Conservation (phyloP, 2,888 invertebrate genomes). For the Slavum lentiscoides region DNA sequence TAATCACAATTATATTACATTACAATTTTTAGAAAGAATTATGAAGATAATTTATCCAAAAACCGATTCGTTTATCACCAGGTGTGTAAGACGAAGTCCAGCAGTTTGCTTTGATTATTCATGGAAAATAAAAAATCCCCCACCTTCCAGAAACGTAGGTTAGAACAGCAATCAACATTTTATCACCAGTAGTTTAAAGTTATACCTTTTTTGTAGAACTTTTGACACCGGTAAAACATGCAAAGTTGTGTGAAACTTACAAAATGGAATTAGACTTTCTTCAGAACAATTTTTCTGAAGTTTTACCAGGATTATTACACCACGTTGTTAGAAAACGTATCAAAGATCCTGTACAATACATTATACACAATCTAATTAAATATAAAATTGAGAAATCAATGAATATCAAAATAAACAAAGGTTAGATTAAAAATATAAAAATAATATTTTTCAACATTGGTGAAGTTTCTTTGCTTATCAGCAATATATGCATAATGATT, state of each 20-base stretch:
- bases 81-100: neutral
- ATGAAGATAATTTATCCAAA: too few species aligned
- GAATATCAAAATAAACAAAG: neutral
- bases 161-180: neutral
- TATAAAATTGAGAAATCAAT: neutral
- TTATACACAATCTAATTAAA: neutral
- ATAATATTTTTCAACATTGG: too few species aligned
- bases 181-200: neutral
- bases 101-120: conserved; percentile 2
- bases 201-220: conserved; percentile 5
- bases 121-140: neutral
- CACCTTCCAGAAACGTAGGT: neutral
- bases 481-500: too few species aligned
- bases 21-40: too few species aligned
- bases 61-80: conserved; percentile 6
- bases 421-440: too few species aligned
- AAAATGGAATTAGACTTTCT: conserved; percentile 19
- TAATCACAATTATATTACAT: neutral
- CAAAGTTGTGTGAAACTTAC: neutral
- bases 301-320: conserved; percentile 11
- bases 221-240: neutral
- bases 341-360: conserved; percentile 2
- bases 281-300: conserved; percentile 9
- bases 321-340: neutral
- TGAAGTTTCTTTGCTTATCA: too few species aligned